A percentile compares a stretch with the other conserved stretches of the same genome.
Conservation (phyloP, 2,797 vertebrate genomes). For the Lacerta viridis region DNA sequence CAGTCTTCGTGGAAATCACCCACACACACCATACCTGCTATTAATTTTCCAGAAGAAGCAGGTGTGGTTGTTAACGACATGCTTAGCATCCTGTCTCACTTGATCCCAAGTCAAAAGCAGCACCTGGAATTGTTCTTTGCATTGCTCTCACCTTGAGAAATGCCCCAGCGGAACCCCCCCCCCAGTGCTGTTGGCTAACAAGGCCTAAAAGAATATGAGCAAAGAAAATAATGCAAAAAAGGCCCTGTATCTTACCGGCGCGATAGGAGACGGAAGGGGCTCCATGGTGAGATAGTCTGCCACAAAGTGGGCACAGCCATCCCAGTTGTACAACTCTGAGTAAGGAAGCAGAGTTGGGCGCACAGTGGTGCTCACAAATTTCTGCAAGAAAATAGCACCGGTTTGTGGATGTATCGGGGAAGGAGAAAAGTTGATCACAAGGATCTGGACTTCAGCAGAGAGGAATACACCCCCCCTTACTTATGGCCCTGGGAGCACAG, state of each 20-base stretch:
- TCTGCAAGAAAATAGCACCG: constrained; percentile 78
- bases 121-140: background rate
- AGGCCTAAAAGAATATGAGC: background rate
- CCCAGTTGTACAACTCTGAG: constrained; percentile 86
- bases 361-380: constrained; percentile 91
- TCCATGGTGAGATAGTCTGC: constrained; percentile 86
- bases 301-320: constrained; percentile 87
- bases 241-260: constrained; percentile 81
- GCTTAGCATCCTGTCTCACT: background rate
- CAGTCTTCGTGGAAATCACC: no score
- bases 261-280: constrained; percentile 80
- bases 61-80: background rate
- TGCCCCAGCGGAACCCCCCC: no score
- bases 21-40: no score
- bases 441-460: background rate
- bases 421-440: background rate
- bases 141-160: background rate
- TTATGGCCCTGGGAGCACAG: background rate
- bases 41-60: background rate
- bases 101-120: background rate
- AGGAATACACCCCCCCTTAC: no score
- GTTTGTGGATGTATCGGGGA: background rate
- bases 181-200: background rate
- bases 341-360: constrained; percentile 81
- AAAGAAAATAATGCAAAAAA: background rate